phyloP scores from a whole-genome alignment of 2,113 vertebrate species.

The Merops nubicus region DNA sequence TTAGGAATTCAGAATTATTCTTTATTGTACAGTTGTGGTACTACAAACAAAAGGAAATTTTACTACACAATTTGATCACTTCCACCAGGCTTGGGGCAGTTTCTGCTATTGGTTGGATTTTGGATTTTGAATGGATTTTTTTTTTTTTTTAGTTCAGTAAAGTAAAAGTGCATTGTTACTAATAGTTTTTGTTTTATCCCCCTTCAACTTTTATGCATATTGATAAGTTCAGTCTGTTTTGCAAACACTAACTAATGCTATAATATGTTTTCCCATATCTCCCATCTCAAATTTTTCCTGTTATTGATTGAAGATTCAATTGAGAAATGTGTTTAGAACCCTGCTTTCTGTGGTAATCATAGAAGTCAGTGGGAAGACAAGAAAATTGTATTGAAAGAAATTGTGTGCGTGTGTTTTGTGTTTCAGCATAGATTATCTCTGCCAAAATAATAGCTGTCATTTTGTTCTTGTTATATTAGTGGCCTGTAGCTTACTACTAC shows the following conservation, averaged over 20 bases:
- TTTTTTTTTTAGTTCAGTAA: too few relatives aligned
- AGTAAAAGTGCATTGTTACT: background rate
- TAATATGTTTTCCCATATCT: conserved; percentile 75
- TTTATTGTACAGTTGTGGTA: background rate
- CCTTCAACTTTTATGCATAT: conserved; percentile 65
- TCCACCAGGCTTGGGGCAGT: background rate
- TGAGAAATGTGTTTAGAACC: conserved; percentile 85
- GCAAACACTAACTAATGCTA: conserved; percentile 74
- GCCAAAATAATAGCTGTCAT: conserved; percentile 86
- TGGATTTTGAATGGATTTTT: background rate
- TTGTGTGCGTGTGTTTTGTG: conserved; percentile 80
- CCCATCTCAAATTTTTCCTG: conserved; percentile 74
- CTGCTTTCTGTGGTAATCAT: conserved; percentile 82
- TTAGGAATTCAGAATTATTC: background rate
- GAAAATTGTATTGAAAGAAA: conserved; percentile 86
- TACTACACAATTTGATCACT: background rate
- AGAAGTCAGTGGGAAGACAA: conserved; percentile 88
- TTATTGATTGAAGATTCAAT: conserved; percentile 85
- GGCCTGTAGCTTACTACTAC: conserved; percentile 72
- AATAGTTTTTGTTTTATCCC: background rate
- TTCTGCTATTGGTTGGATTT: background rate
- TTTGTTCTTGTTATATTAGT: conserved; percentile 81
- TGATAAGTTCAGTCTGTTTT: conserved; percentile 72
- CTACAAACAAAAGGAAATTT: background rate
- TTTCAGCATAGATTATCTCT: conserved; percentile 88